Conservation (phyloP, 35 echinoderm and acorn worm species). For the Holothuria glaberrima region DNA sequence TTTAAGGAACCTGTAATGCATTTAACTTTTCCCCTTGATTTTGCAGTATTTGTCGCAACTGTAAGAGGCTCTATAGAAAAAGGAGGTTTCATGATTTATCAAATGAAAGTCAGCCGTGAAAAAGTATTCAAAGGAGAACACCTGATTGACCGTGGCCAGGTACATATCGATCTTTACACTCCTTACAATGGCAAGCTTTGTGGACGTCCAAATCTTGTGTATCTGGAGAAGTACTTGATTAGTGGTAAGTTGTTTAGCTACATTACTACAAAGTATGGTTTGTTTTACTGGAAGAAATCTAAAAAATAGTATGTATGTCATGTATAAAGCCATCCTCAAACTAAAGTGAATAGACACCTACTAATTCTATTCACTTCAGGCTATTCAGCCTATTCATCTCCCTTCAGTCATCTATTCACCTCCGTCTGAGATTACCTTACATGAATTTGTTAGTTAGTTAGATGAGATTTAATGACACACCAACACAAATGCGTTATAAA, state of each 20-base stretch:
- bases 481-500: too few relatives aligned
- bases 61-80: background rate
- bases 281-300: too few relatives aligned
- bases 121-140: constrained; percentile 47
- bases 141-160: background rate
- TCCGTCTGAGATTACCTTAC: too few relatives aligned
- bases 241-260: constrained; percentile 38
- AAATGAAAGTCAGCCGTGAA: constrained; percentile 24
- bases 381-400: too few relatives aligned
- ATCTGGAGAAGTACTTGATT: constrained; percentile 16
- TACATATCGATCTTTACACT: background rate
- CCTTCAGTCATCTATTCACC: too few relatives aligned
- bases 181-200: background rate
- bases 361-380: too few relatives aligned
- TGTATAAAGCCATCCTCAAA: too few relatives aligned
- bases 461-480: too few relatives aligned
- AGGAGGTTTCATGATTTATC: background rate
- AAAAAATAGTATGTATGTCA: too few relatives aligned
- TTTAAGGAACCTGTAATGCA: background rate
- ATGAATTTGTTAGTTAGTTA: too few relatives aligned
- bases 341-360: too few relatives aligned
- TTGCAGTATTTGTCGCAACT: constrained; percentile 35
- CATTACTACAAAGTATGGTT: too few relatives aligned
- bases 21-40: background rate
- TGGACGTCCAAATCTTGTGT: constrained; percentile 29